phyloP scores from a whole-genome alignment of 1,140 invertebrate genomes.

The Drosophila nannoptera region DNA sequence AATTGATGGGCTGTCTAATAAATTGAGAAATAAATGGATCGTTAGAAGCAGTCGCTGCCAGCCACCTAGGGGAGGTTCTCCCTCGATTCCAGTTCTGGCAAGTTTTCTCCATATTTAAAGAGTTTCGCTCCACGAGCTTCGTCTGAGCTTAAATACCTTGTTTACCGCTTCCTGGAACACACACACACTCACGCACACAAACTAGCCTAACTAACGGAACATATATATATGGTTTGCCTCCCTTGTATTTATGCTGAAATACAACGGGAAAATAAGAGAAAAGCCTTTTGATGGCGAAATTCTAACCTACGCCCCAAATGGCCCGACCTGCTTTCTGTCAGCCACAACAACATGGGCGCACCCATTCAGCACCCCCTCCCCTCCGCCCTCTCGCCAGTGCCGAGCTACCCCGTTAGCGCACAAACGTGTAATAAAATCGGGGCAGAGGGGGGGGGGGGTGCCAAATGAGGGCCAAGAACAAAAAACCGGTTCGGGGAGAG shows the following conservation, averaged over 20 bases:
- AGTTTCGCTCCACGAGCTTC: no score
- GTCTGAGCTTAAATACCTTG: neutral
- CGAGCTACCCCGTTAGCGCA: conserved; percentile 13
- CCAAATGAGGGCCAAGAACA: conserved; percentile 23
- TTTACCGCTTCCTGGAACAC: conserved; percentile 16
- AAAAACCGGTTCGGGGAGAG: conserved; percentile 19
- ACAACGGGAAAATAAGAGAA: no score
- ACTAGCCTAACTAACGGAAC: conserved; percentile 39
- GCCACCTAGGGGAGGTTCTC: no score
- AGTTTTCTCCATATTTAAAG: no score
- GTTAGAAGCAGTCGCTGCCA: no score
- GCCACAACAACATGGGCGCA: conserved; percentile 56
- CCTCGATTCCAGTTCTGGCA: no score
- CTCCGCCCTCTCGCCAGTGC: conserved; percentile 3
- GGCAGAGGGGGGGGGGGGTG: neutral
- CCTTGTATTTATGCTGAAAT: conserved; percentile 21
- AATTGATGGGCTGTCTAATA: neutral
- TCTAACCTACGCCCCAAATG: conserved; percentile 27
- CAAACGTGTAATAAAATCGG: conserved; percentile 19
- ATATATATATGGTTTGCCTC: conserved; percentile 42
- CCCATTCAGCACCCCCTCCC: conserved; percentile 36
- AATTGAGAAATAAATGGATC: neutral
- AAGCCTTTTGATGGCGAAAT: conserved; percentile 34
- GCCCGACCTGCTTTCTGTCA: conserved; percentile 58
- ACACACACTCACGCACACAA: no score